These are phyloP conservation scores for Knipowitschia caucasica DNA, from an alignment of 2,797 vertebrate species.

Conservation along the genomic window DNA sequence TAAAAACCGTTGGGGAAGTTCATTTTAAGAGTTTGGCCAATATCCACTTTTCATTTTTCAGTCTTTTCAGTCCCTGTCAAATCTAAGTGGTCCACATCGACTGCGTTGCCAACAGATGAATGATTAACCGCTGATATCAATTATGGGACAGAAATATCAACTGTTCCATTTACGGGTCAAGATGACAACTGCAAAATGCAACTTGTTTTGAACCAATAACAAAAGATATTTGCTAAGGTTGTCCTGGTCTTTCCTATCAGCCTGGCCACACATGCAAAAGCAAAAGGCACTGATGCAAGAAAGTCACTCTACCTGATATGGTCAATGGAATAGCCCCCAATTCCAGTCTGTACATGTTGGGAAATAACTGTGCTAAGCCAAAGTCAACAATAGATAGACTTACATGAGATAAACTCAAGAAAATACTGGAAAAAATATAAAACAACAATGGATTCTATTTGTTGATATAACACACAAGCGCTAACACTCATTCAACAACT, in stretches of 20 bases:
- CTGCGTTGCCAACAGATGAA: background rate
- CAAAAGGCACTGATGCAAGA: slow-evolving; percentile 22
- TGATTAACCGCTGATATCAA: background rate
- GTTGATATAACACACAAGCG: no score
- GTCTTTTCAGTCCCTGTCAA: slow-evolving; percentile 5
- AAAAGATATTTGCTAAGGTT: slow-evolving; percentile 3
- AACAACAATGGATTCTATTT: no score
- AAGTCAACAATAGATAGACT: slow-evolving; percentile 9
- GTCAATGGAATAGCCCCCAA: slow-evolving; percentile 11
- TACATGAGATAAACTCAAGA: slow-evolving; percentile 2
- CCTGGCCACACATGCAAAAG: slow-evolving; percentile 26
- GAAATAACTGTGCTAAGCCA: slow-evolving; percentile 38
- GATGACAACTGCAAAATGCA: background rate
- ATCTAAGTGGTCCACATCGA: background rate
- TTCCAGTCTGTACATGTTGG: slow-evolving; percentile 35
- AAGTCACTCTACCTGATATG: slow-evolving; percentile 7
- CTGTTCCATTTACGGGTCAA: background rate
- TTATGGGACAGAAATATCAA: background rate
- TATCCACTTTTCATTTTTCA: background rate
- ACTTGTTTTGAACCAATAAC: background rate
- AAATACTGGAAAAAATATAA: background rate
- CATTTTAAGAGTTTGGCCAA: slow-evolving; percentile 5
- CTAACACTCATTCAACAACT: no score
- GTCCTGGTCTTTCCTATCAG: slow-evolving; percentile 30
- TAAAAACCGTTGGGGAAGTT: slow-evolving; percentile 31